Evolutionary conservation across 2,797 vertebrate genomes (phyloP).

Genomic region (Vireo griseus): DNA sequence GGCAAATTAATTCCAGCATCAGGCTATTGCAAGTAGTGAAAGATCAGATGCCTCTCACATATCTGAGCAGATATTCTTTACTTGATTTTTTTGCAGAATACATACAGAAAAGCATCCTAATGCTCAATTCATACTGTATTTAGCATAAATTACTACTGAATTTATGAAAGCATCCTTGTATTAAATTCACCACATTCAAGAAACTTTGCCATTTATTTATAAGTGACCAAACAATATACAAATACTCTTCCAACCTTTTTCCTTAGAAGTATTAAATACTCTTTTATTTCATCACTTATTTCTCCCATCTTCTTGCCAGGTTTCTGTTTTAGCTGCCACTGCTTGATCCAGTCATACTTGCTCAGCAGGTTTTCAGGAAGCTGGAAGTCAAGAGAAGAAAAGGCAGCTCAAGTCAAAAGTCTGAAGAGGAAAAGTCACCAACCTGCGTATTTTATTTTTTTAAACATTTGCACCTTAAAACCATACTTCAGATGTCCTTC

Average conservation of each 20-base stretch:
- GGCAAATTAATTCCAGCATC: not conserved
- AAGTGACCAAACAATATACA: not conserved
- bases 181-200: not conserved
- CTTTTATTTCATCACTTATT: slow-evolving; percentile 76
- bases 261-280: slow-evolving; percentile 82
- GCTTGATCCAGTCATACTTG: slow-evolving; percentile 83
- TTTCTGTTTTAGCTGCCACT: slow-evolving; percentile 85
- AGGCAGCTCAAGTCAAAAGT: not conserved
- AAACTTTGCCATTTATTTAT: not conserved
- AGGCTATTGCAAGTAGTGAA: not conserved
- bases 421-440: not conserved
- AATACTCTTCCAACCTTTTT: slow-evolving; percentile 77
- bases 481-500: not conserved
- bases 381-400: slow-evolving; percentile 69
- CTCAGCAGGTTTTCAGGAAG: slow-evolving; percentile 82
- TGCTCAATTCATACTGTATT: not conserved
- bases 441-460: not conserved
- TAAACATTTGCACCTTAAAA: not conserved
- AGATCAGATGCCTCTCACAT: not conserved
- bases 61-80: not conserved
- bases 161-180: not conserved
- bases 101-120: not conserved
- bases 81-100: not conserved
- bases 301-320: slow-evolving; percentile 70
- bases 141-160: no score